Evolutionary conservation across 1,140 invertebrate species (phyloP).

Genomic region (Atopsyche davidsoni): DNA sequence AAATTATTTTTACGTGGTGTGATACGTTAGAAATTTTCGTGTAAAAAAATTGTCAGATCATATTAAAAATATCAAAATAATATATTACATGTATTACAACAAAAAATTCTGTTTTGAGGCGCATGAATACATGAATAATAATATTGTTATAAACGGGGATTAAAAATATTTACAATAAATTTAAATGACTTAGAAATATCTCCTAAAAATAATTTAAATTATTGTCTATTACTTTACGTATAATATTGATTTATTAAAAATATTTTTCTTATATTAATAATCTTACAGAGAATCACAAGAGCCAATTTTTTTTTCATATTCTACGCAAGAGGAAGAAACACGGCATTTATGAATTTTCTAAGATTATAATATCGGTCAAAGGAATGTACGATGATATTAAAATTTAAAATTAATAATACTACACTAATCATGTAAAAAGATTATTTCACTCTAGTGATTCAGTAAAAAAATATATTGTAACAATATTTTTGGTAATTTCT

Average conservation of each 20-base stretch:
- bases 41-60: not conserved
- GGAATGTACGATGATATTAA: no score
- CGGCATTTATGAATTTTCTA: no score
- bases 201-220: no score
- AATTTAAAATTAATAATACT: not conserved
- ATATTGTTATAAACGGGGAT: not conserved
- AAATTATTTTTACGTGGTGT: no score
- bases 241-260: no score
- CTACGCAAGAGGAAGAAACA: no score
- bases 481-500: not conserved
- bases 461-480: conserved; percentile 5
- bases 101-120: not conserved
- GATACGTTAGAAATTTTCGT: no score
- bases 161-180: not conserved
- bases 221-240: no score
- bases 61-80: not conserved
- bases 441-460: not conserved
- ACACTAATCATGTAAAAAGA: not conserved
- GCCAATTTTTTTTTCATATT: no score
- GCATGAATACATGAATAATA: not conserved
- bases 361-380: no score
- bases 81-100: not conserved
- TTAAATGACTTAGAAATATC: not conserved
- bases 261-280: no score
- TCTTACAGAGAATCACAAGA: no score